phyloP scores from a whole-genome alignment of 2,888 invertebrate genomes.

The Apodemia mormo region DNA sequence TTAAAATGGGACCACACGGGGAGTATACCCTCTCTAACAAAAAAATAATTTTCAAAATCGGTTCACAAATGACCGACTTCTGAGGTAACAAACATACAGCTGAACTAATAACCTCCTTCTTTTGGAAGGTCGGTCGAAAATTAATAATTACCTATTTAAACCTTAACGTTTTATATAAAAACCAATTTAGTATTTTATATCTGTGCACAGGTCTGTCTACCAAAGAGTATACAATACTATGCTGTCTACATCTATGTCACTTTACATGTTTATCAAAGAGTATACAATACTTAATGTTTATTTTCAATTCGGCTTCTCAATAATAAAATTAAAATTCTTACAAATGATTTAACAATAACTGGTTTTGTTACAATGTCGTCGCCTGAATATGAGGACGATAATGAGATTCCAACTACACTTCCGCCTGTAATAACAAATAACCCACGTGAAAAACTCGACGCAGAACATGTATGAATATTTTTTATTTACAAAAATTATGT shows the following conservation, averaged over 20 bases:
- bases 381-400: constrained; percentile 28
- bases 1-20: too few relatives aligned
- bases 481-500: constrained; percentile 24
- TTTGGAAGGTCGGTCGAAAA: too few relatives aligned
- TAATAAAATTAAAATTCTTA: not conserved
- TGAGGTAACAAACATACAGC: too few relatives aligned
- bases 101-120: too few relatives aligned
- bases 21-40: too few relatives aligned
- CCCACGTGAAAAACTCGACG: constrained; percentile 45
- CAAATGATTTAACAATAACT: not conserved
- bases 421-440: constrained; percentile 52
- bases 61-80: too few relatives aligned
- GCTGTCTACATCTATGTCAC: not conserved
- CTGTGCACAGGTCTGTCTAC: not conserved
- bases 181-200: not conserved
- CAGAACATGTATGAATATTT: constrained; percentile 45
- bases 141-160: too few relatives aligned
- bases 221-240: too few relatives aligned
- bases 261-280: not conserved
- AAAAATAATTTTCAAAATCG: too few relatives aligned
- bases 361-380: constrained; percentile 36
- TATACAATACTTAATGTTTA: not conserved
- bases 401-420: constrained; percentile 38
- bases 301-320: not conserved
- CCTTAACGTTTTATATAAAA: too few relatives aligned